These are phyloP conservation scores for Microtus pennsylvanicus DNA, from an alignment of 2,113 vertebrate species.

Conservation along the genomic window DNA sequence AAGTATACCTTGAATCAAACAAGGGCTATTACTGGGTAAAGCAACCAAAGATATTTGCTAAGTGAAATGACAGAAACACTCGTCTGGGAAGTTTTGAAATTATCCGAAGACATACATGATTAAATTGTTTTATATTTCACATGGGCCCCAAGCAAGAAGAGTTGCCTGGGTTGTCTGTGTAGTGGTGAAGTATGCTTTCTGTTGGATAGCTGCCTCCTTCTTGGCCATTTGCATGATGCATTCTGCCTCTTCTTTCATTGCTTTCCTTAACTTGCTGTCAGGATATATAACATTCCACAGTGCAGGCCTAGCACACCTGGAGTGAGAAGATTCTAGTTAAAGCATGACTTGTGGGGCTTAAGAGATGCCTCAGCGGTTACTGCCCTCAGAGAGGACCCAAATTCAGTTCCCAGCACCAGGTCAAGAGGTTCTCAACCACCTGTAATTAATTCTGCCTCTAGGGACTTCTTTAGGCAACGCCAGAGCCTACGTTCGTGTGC, in stretches of 20 bases:
- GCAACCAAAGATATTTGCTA: background rate
- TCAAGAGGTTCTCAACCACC: background rate
- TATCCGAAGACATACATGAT: background rate
- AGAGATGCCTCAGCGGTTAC: background rate
- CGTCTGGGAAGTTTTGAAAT: background rate
- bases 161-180: background rate
- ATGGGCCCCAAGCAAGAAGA: background rate
- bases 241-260: background rate
- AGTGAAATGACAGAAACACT: constrained; percentile 21
- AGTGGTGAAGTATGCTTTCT: background rate
- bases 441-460: background rate
- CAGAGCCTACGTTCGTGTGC: background rate
- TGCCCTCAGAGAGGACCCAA: background rate
- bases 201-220: background rate
- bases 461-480: background rate
- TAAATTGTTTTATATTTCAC: background rate
- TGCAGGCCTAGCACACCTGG: background rate
- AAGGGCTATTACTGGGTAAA: background rate
- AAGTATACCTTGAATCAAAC: background rate
- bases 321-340: background rate
- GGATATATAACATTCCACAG: background rate
- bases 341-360: background rate
- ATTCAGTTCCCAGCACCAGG: background rate
- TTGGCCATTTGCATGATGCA: background rate
- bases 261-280: constrained; percentile 2